Base-by-base conservation (phyloP, 1,140 invertebrate genomes). In the Mycetomoellerius zeteki region DNA sequence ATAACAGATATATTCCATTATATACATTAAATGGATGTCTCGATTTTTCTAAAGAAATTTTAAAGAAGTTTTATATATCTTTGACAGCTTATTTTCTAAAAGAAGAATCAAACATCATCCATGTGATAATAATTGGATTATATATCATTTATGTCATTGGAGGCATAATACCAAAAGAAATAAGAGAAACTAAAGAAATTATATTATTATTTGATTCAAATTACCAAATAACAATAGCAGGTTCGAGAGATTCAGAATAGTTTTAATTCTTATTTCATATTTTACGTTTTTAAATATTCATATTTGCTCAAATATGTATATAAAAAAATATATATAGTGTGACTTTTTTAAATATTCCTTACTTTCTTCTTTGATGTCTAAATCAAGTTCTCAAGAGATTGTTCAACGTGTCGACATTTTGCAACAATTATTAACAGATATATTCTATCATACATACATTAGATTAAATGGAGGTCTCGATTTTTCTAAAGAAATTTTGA, bases 81-180 rank as follows among this genome's bases (percentile, higher is more conserved):
- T 82, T 58, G 37, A 50, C 73, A 96, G 94, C 82, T 92, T 95
- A 58, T 65, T 96, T 8, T 90, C 94, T 52, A 93, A 91, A 80
- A 93, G 93, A 43, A 93, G 93, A 86, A 82, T 89, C 12, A 94
- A 93, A 81, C 94, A 95, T 73, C 96, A 96, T 90, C 96, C 96
- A 6, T 89, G 96, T 3, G 96, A 97, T 86, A 96, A 96, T 91
- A 92, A 95, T 0, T 96, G 95, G 33, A 95, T 97, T 67, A n/a
- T n/a, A n/a, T n/a, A 96, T 97, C 50, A 92, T 97, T 33, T 96
- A 96, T 85, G 94, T 97, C 33, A 90, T 97, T 2, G 96, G 96
- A 8, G 96, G 96, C 16, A 93, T 96, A 19, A 96, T 96, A 1
- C 95, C 96, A 0, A 96, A 97, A 86, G 96, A 97, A 91, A 91